These are phyloP conservation scores for Pterostichus niger DNA, from an alignment of 2,888 invertebrate species.

Conservation along the genomic window DNA sequence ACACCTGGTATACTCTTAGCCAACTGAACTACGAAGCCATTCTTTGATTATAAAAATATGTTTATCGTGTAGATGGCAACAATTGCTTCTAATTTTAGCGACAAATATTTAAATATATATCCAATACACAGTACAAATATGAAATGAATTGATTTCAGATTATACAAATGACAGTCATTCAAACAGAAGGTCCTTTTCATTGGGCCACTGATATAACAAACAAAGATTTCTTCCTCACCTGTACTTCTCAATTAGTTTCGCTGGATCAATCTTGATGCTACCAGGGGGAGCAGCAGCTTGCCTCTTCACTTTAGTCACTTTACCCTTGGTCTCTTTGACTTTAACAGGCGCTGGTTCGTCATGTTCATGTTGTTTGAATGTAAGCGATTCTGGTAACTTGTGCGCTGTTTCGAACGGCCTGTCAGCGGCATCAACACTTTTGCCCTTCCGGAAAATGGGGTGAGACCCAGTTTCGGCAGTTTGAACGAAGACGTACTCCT, in stretches of 20 bases:
- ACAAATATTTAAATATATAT: too few species aligned
- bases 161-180: too few species aligned
- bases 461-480: constrained; percentile 74
- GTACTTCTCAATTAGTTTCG: constrained; percentile 74
- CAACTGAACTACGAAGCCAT: too few species aligned
- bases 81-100: too few species aligned
- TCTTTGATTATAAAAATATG: too few species aligned
- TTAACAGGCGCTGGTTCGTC: constrained; percentile 67
- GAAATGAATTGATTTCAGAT: too few species aligned
- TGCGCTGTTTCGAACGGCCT: constrained; percentile 85
- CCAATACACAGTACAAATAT: too few species aligned
- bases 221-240: constrained; percentile 33
- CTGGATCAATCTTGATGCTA: constrained; percentile 74
- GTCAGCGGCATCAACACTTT: constrained; percentile 70
- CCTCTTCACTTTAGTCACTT: constrained; percentile 11
- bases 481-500: constrained; percentile 84
- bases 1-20: too few species aligned
- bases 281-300: constrained; percentile 74
- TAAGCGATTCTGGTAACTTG: constrained; percentile 81
- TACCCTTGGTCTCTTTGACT: constrained; percentile 69
- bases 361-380: constrained; percentile 74
- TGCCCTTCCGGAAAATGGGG: constrained; percentile 74
- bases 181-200: too few species aligned
- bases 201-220: neutral
- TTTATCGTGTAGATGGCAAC: too few species aligned